A percentile compares a stretch with the other conserved stretches of the same genome.
Evolutionary conservation across 2,797 vertebrate genomes (phyloP).

Genomic region (Pygocentrus nattereri): DNA sequence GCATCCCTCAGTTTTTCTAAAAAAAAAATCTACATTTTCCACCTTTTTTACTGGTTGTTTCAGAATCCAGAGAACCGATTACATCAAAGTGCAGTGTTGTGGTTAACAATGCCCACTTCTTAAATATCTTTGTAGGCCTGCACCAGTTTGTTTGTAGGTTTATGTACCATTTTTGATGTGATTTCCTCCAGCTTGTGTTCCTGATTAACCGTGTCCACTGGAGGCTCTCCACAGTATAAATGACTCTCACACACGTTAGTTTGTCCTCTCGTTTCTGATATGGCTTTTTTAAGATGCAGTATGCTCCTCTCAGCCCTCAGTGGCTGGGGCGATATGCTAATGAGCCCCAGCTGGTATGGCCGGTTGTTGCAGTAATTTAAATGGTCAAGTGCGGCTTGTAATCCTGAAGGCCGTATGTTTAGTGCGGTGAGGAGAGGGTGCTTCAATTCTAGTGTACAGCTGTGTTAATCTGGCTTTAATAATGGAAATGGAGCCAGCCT

Average conservation of each 20-base stretch:
- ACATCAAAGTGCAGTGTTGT: background rate
- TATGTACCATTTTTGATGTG: background rate
- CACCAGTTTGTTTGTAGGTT: background rate
- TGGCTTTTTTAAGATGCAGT: constrained; percentile 60
- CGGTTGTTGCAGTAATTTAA: constrained; percentile 95
- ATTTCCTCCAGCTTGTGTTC: constrained; percentile 5
- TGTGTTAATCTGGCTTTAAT: constrained; percentile 98
- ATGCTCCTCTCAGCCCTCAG: constrained; percentile 61
- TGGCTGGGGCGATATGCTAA: constrained; percentile 76
- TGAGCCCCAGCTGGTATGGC: constrained; percentile 95
- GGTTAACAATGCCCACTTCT: background rate
- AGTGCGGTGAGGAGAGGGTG: constrained; percentile 86
- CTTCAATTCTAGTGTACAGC: constrained; percentile 94
- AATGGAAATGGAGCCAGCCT: constrained; percentile 85
- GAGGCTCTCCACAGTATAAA: constrained; percentile 7
- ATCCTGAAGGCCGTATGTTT: constrained; percentile 91
- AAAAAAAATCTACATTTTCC: too few species aligned
- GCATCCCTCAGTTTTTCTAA: too few species aligned
- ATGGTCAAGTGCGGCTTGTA: constrained; percentile 97
- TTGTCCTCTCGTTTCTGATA: constrained; percentile 48
- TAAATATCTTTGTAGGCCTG: background rate
- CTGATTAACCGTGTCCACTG: constrained; percentile 27
- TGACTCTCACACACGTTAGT: constrained; percentile 18
- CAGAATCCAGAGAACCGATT: too few species aligned
- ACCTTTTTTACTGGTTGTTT: too few species aligned